These are phyloP conservation scores for Lasioglossum figueresi DNA, from an alignment of 2,888 invertebrate species.

Conservation along the genomic window DNA sequence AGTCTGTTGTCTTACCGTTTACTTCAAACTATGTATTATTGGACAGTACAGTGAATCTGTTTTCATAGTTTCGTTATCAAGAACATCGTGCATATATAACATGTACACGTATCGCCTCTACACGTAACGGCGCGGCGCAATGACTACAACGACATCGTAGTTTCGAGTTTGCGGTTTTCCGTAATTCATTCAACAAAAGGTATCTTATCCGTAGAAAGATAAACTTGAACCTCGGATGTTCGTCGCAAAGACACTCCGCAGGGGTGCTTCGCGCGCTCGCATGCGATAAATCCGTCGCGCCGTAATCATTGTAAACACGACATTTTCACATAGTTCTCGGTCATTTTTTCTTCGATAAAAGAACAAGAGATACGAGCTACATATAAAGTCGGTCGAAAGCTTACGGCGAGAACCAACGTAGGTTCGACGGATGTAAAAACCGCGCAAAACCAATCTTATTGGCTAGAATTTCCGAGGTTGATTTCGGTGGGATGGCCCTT, in stretches of 20 bases:
- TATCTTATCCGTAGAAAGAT: constrained; percentile 25
- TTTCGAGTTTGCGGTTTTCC: not conserved
- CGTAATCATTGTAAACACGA: not conserved
- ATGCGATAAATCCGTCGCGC: not conserved
- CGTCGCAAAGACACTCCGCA: constrained; percentile 12
- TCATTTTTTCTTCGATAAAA: not conserved
- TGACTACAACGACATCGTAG: not conserved
- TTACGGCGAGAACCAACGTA: not conserved
- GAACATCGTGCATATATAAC: not conserved
- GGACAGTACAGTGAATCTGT: not conserved
- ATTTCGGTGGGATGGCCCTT: not conserved
- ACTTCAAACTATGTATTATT: constrained; percentile 11
- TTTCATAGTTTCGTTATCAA: not conserved
- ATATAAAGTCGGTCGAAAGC: not conserved
- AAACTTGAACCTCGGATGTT: constrained; percentile 23
- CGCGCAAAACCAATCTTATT: not conserved
- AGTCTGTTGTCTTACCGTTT: constrained; percentile 30
- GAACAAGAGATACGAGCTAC: not conserved
- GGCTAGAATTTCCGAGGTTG: not conserved
- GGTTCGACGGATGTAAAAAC: not conserved
- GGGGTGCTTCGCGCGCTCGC: constrained; percentile 28
- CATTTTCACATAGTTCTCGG: not conserved
- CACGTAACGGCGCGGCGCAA: not conserved
- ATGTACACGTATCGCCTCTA: not conserved
- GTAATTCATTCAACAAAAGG: not conserved